Evolutionary conservation across 23 tunicate genomes (phyloP), one percentile per base, ranked within the genome.

Genomic region (Phallusia fumigata): DNA sequence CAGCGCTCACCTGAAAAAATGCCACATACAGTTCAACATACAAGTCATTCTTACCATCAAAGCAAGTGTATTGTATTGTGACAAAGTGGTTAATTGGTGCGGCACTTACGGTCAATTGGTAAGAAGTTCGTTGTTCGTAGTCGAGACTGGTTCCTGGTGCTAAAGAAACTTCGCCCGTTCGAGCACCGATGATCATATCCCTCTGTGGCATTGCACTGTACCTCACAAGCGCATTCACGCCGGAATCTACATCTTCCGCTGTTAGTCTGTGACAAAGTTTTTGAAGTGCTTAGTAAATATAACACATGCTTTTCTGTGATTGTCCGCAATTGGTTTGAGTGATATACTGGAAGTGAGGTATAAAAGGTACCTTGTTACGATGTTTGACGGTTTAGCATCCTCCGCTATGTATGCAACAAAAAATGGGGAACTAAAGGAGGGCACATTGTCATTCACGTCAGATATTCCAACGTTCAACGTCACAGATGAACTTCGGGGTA

Each of bases 401-500:
- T 93, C 98, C 0, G 80, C 28, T 6, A 88, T 84, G 49, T 91
- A 85, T 26, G 77, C 88, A 30, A 85, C 85, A 82, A 74, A 94
- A 34, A 45, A 79, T 18, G 90, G 78, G 8, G 90, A 44, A 73
- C 89, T 94, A 36, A 94, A 94, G 30, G 28, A 34, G 18, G 98
- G 98, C 15, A 36, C 52, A 49, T 89, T 79, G 83, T 94, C 98
- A 64, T 94, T 82, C 19, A 94, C 85, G 78, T 94, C 98, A 74
- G 33, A 21, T 6, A 94, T 52, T 3, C 85, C 82, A 30, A 94
- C 50, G 12, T 30, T 53, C 36, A 94, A 32, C 1, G 85, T 82
- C 21, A 50, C 90, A 8, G 76, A 53, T 6, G 82, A 13, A n/a
- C 77, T 75, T 40, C 30, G 36, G 15, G 88, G 82, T 19, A 32